Percentiles rank a stretch among this genome's conserved stretches.
Conservation (phyloP, 2,797 vertebrate genomes). For the Geotrypetes seraphini region DNA sequence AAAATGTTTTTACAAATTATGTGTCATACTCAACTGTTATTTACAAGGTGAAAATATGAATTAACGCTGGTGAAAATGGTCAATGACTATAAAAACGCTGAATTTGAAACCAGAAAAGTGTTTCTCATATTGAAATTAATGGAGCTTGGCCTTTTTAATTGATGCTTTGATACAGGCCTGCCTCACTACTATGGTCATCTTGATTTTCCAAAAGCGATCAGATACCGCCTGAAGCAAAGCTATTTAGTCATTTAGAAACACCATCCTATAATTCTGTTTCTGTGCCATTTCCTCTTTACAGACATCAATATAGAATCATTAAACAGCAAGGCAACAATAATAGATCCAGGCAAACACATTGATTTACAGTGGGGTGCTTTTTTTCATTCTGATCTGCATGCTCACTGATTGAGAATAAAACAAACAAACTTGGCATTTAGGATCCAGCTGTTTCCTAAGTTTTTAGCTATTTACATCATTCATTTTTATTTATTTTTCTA, state of each 20-base stretch:
- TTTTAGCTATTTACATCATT: too few relatives aligned
- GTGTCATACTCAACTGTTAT: too few relatives aligned
- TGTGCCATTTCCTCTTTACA: slow-evolving; percentile 7
- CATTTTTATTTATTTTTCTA: too few relatives aligned
- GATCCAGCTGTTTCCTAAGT: too few relatives aligned
- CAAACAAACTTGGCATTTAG: too few relatives aligned
- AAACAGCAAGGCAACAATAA: too few relatives aligned
- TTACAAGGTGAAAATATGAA: slow-evolving; percentile 4
- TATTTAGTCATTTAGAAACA: slow-evolving; percentile 7
- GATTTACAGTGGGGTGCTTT: too few relatives aligned
- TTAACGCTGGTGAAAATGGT: not conserved
- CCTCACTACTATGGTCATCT: not conserved
- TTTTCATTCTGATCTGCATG: too few relatives aligned
- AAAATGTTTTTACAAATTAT: too few relatives aligned
- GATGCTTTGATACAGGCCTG: not conserved
- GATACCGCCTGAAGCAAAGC: slow-evolving; percentile 1
- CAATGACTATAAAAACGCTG: not conserved
- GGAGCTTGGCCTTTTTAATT: slow-evolving; percentile 6
- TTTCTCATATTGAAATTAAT: slow-evolving; percentile 2
- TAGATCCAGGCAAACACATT: too few relatives aligned
- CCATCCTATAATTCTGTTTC: not conserved
- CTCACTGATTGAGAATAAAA: too few relatives aligned
- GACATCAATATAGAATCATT: too few relatives aligned
- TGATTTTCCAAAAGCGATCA: not conserved
- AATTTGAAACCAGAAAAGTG: not conserved